Evolutionary conservation across 2,888 invertebrate species (phyloP), one percentile per base, ranked within the genome.

Genomic region (Stenotaenia linearis): DNA sequence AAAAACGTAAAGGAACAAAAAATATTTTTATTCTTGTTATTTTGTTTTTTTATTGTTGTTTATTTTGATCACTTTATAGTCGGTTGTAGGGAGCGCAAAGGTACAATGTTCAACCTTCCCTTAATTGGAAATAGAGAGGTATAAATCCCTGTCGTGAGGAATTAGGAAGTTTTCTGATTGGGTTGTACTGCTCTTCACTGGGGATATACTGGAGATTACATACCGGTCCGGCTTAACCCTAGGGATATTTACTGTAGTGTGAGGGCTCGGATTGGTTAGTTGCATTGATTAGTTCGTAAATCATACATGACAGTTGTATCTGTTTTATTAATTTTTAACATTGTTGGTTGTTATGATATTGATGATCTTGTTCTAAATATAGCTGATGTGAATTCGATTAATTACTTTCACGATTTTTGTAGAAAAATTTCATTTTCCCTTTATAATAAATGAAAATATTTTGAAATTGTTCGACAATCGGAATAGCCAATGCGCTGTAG

Each of bases 101-200:
- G 25, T 69, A 28, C 69, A 4, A 28, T 69, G 69, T 69, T 69
- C 50, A n/a, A 50, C 50, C 50, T 50, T 18, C 3, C 69, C 69
- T 69, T 69, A 69, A 69, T 69, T 69, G 69, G 69, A 69, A 25
- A 28, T n/a, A 69, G 69, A 28, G 69, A 69, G 69, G 69, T 69
- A 69, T 69, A 69, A 69, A 69, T 69, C 69, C 69, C 69, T 69
- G 69, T 69, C 69, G 69, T 69, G 69, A 69, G 28, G 69, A 25
- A 69, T 69, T 69, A 69, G 69, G 69, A 69, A 69, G 69, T 69
- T 69, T n/a, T 69, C 25, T 69, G 69, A 69, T 69, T 69, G 69
- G 69, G 69, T 69, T 69, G 69, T 69, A 69, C 69, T 69, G 69
- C 69, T 28, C 69, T 28, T 69, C 69, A 69, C 69, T 28, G 69